A percentile compares a stretch with the other conserved stretches of the same genome.
Conservation (phyloP, 2,888 invertebrate species). For the Hypolimnas misippus region DNA sequence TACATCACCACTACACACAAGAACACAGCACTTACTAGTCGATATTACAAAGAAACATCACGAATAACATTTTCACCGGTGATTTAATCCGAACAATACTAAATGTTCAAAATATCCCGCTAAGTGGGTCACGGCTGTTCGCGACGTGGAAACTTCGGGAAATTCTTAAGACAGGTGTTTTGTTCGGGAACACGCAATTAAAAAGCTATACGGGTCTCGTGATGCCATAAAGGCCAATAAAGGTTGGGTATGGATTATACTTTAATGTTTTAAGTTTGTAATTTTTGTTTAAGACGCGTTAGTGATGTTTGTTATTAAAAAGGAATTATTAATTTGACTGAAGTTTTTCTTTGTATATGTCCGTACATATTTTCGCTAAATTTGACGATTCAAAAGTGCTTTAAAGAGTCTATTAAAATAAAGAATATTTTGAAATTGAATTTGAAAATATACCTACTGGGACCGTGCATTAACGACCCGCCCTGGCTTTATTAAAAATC, state of each 20-base stretch:
- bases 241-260: not conserved
- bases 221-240: not conserved
- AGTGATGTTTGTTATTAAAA: too few species aligned
- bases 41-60: not conserved
- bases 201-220: slow-evolving; percentile 7
- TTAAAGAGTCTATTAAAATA: too few species aligned
- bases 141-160: slow-evolving; percentile 33
- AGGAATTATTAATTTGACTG: too few species aligned
- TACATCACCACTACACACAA: not conserved
- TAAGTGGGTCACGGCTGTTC: slow-evolving; percentile 40
- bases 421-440: too few species aligned
- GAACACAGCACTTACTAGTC: not conserved
- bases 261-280: too few species aligned
- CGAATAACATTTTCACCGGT: slow-evolving; percentile 5
- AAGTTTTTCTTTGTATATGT: too few species aligned
- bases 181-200: slow-evolving; percentile 23
- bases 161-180: slow-evolving; percentile 35
- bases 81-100: slow-evolving; percentile 37
- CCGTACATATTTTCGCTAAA: too few species aligned
- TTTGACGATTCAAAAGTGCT: too few species aligned
- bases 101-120: slow-evolving; percentile 38
- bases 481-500: too few species aligned
- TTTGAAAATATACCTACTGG: too few species aligned
- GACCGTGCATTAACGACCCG: too few species aligned
- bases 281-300: too few species aligned